Evolutionary conservation across 2,113 vertebrate species (phyloP), one percentile per base, ranked within the genome.

Genomic region (Forbesichthys papilliferus): DNA sequence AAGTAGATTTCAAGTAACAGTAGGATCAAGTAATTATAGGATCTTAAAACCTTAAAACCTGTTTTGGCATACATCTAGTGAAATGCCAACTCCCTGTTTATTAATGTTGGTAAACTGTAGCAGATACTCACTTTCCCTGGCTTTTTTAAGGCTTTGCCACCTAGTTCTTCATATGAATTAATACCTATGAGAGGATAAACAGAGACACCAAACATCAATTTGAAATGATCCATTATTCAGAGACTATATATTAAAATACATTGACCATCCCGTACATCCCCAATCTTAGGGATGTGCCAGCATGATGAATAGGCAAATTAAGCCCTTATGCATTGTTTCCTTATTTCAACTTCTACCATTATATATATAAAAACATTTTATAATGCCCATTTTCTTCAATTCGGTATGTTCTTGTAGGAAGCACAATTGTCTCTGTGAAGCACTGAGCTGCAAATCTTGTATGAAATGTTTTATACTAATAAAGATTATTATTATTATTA

Each of bases 141-240:
- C 76, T 92, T 95, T 82, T 87, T 88, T 75, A 97, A 96, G 2
- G 95, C 96, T 90, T 87, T 92, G n/a, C 91, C 89, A 60, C 97
- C 96, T 57, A 98, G 93, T 61, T 93, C 95, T 91, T 98, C 96
- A 67, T 98, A 98, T 66, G 96, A 96, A 57, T 92, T 96, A 63
- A 96, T 93, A 64, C 94, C 97, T 98, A 20, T 46, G 11, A 34
- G 5, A 69, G 46, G 5, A 36, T 36, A 3, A 80, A n/a, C 75
- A 51, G 69, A 65, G 67, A 11, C 14, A 73, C 59, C n/a, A 2
- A 63, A 64, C 68, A 66, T 49, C 18, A 69, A 56, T 65, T 3
- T 56, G 5, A 64, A 33, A 33, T n/a, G 3, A 7, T 13, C 48
- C 5, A n/a, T 7, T 34, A 51, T 4, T 77, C 5, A 42, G 4